Percentiles rank a stretch among this genome's conserved stretches.
Evolutionary conservation across 1,140 invertebrate genomes (phyloP).

Genomic region (Solenopsis fugax): DNA sequence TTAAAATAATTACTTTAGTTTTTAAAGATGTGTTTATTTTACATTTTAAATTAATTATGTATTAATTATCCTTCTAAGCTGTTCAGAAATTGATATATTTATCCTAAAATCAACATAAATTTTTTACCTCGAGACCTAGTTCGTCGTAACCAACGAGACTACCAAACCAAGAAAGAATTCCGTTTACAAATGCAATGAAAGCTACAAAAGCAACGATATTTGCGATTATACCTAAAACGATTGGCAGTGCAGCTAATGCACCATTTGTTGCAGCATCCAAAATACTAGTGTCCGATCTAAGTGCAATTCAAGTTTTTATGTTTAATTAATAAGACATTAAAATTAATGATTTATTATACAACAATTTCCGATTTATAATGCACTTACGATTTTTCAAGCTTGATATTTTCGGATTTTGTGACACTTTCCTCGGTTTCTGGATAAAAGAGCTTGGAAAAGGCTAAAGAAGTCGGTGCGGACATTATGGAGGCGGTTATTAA

Average conservation of each 20-base stretch:
- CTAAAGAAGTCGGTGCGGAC: constrained; percentile 97
- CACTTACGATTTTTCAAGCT: constrained; percentile 89
- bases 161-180: constrained; percentile 93
- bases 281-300: constrained; percentile 92
- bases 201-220: constrained; percentile 97
- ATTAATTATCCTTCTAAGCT: too few relatives aligned
- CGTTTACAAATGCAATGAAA: constrained; percentile 94
- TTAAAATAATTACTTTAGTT: too few relatives aligned
- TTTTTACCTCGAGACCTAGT: constrained; percentile 86
- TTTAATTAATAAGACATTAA: neutral
- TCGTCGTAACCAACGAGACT: constrained; percentile 89
- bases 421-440: constrained; percentile 94
- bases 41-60: too few relatives aligned
- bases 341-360: neutral
- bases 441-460: constrained; percentile 95
- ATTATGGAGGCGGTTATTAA: constrained; percentile 97
- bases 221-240: constrained; percentile 95
- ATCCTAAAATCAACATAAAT: neutral
- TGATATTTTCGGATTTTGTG: constrained; percentile 90
- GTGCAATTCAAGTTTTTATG: constrained; percentile 3
- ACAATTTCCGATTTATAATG: neutral
- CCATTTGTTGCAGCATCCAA: constrained; percentile 96
- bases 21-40: too few relatives aligned
- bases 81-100: too few relatives aligned
- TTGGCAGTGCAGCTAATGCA: constrained; percentile 92